phyloP scores from a whole-genome alignment of 2,797 vertebrate genomes.

The Fundulus diaphanus region DNA sequence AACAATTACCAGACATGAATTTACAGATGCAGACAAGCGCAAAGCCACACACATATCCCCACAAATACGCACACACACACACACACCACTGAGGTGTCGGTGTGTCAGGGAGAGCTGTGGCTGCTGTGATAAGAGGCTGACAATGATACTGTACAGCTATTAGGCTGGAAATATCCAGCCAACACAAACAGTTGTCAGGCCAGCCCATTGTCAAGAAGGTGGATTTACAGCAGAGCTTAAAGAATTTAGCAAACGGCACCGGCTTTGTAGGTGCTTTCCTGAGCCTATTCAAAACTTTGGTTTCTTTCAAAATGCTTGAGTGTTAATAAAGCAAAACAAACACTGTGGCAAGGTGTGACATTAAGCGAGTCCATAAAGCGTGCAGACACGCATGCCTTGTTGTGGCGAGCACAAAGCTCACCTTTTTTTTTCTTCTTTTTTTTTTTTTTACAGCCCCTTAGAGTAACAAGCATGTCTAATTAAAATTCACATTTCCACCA shows the following conservation, averaged over 20 bases:
- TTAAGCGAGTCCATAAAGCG: constrained; percentile 60
- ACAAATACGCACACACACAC: constrained; percentile 28
- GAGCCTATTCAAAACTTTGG: constrained; percentile 64
- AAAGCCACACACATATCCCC: constrained; percentile 3
- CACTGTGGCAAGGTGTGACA: constrained; percentile 69
- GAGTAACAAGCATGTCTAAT: constrained; percentile 79
- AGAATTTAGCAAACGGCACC: constrained; percentile 67
- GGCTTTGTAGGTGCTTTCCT: constrained; percentile 69
- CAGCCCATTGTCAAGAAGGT: constrained; percentile 71
- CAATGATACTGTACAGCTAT: constrained; percentile 94
- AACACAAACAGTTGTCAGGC: constrained; percentile 85
- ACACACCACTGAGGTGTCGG: constrained; percentile 84
- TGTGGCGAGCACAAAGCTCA: constrained; percentile 72
- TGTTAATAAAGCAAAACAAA: constrained; percentile 75
- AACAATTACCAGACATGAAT: constrained; percentile 20
- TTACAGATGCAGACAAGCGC: constrained; percentile 40
- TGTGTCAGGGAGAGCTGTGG: constrained; percentile 90
- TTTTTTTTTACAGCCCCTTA: constrained; percentile 66
- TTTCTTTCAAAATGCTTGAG: constrained; percentile 59
- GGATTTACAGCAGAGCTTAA: constrained; percentile 72
- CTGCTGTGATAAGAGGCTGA: constrained; percentile 91
- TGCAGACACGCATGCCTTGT: constrained; percentile 50
- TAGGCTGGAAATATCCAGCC: constrained; percentile 93
- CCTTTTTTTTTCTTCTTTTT: constrained; percentile 1
- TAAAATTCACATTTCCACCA: constrained; percentile 80